Conservation (phyloP, 2,113 vertebrate genomes). For the Scytalopus superciliaris region DNA sequence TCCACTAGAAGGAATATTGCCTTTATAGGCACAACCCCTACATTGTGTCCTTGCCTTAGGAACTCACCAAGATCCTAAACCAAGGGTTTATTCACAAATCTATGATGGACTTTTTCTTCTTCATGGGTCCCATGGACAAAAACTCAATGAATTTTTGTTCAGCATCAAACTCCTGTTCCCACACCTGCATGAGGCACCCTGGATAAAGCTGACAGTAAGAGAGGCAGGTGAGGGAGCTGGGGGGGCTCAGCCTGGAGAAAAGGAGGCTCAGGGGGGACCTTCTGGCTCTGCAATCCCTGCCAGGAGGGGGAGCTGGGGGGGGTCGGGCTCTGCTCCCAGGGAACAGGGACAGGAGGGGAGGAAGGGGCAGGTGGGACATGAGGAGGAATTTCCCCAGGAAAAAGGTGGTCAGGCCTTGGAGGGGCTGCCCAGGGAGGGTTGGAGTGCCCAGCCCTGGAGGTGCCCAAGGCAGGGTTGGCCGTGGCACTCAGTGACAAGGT, state of each 20-base stretch:
- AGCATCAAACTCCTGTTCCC: not conserved
- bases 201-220: not conserved
- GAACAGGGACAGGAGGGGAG: not conserved
- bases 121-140: not conserved
- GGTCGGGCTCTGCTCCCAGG: not conserved
- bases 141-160: not conserved
- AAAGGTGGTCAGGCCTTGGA: accelerated
- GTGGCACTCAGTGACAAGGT: not conserved
- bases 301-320: not conserved
- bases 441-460: not conserved
- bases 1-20: not conserved
- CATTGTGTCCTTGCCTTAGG: accelerated
- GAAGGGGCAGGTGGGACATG: accelerated
- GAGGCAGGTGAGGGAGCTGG: not conserved
- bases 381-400: not conserved
- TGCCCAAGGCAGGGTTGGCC: accelerated
- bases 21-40: not conserved
- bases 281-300: not conserved
- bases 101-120: accelerated
- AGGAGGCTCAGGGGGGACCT: not conserved
- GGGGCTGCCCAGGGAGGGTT: not conserved
- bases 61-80: not conserved
- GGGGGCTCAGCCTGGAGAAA: not conserved
- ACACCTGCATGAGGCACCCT: not conserved
- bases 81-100: not conserved